Evolutionary conservation across 2,797 vertebrate species (phyloP).

Genomic region (Choloepus didactylus): DNA sequence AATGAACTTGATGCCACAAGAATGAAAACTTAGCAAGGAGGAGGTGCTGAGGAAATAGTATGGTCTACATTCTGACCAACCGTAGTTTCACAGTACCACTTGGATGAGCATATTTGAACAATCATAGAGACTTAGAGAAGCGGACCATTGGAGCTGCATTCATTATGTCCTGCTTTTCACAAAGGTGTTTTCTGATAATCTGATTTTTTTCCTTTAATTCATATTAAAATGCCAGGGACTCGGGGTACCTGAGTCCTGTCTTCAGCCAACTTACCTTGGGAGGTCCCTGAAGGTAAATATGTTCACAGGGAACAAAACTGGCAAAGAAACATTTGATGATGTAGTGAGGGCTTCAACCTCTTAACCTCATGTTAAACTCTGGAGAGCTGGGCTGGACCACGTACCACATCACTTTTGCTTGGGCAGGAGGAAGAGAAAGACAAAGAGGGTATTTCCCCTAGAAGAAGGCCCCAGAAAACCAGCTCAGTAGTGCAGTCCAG

Average conservation of each 20-base stretch:
- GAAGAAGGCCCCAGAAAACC: neutral
- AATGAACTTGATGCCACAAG: neutral
- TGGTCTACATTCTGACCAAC: too few relatives aligned
- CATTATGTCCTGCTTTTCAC: neutral
- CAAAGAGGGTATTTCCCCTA: neutral
- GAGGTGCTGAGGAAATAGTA: neutral
- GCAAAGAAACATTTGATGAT: neutral
- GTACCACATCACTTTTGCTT: neutral
- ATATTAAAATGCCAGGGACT: neutral
- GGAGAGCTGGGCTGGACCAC: neutral
- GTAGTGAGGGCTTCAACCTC: neutral
- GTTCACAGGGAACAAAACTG: neutral
- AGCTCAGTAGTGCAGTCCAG: neutral
- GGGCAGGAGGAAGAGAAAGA: neutral
- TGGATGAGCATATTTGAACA: too few relatives aligned
- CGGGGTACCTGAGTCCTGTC: neutral
- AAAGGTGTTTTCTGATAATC: neutral
- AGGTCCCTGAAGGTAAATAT: neutral
- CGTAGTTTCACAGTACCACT: fast-evolving
- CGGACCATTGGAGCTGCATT: neutral
- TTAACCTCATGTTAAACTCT: neutral
- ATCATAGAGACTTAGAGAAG: fast-evolving
- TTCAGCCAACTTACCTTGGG: too few relatives aligned
- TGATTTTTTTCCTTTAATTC: neutral
- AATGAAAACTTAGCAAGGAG: neutral